Percentiles rank a stretch among this genome's conserved stretches.
Evolutionary conservation across 1,140 invertebrate genomes (phyloP).

Genomic region (Latrodectus geometricus): DNA sequence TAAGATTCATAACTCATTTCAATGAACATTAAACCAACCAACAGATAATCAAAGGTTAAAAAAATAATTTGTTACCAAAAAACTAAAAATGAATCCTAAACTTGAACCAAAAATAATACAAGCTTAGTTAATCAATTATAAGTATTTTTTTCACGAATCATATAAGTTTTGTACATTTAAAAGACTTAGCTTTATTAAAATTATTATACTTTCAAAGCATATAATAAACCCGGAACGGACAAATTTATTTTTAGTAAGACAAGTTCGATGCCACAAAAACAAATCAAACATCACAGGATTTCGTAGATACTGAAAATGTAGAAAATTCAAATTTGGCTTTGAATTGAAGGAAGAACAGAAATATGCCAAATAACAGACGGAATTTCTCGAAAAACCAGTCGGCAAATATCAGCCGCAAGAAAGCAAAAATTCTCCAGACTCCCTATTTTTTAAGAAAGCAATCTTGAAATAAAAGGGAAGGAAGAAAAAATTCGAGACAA

Average conservation of each 20-base stretch:
- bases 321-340: neutral
- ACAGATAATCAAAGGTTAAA: no score
- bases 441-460: neutral
- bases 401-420: neutral
- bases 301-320: neutral
- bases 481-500: constrained; percentile 1
- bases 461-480: neutral
- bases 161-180: no score
- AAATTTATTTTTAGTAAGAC: neutral
- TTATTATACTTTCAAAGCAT: no score
- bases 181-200: no score
- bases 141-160: no score
- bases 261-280: neutral
- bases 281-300: neutral
- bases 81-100: no score
- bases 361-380: neutral
- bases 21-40: no score
- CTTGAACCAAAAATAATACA: no score
- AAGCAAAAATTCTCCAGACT: constrained; percentile 15
- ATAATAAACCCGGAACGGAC: no score
- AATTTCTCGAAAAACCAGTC: constrained; percentile 11
- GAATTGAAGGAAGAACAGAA: neutral
- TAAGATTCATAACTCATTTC: no score
- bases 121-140: no score
- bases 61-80: no score